Evolutionary conservation across 2,797 vertebrate genomes (phyloP).

Genomic region (Enteromius anoplus): DNA sequence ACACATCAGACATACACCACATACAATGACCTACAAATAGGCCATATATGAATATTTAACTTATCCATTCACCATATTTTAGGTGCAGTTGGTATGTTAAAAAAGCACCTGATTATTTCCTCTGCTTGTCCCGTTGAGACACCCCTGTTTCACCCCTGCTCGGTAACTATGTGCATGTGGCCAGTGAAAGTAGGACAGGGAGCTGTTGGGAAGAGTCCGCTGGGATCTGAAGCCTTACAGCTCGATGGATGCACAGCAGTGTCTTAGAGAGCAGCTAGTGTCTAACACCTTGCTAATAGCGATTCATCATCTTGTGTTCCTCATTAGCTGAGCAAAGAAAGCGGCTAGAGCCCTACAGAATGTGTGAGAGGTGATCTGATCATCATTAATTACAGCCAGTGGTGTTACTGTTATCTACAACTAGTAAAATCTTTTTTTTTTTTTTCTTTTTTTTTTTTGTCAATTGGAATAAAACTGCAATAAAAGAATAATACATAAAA

Average conservation of each 20-base stretch:
- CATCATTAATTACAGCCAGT: neutral
- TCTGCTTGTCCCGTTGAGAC: neutral
- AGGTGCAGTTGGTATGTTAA: neutral
- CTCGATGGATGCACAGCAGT: constrained; percentile 26
- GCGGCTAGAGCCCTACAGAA: neutral
- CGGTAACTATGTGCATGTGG: constrained; percentile 35
- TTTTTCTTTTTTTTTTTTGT: neutral
- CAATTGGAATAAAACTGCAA: neutral
- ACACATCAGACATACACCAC: neutral
- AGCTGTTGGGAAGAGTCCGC: constrained; percentile 31
- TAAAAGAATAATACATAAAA: neutral
- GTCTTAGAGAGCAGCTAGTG: neutral
- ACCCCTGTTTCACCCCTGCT: constrained; percentile 5
- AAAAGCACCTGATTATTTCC: neutral
- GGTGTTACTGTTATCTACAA: neutral
- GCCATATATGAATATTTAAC: neutral
- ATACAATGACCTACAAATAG: neutral
- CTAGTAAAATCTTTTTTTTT: too few relatives aligned
- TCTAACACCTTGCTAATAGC: neutral
- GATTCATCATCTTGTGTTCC: constrained; percentile 23
- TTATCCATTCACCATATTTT: neutral
- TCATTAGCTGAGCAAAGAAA: neutral
- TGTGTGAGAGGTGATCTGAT: neutral
- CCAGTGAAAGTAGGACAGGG: constrained; percentile 40
- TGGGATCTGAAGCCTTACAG: constrained; percentile 22